Percentiles rank a stretch among this genome's conserved stretches.
These are phyloP conservation scores for Ochotona curzoniae DNA, from an alignment of 2,113 vertebrate species.

Conservation along the genomic window DNA sequence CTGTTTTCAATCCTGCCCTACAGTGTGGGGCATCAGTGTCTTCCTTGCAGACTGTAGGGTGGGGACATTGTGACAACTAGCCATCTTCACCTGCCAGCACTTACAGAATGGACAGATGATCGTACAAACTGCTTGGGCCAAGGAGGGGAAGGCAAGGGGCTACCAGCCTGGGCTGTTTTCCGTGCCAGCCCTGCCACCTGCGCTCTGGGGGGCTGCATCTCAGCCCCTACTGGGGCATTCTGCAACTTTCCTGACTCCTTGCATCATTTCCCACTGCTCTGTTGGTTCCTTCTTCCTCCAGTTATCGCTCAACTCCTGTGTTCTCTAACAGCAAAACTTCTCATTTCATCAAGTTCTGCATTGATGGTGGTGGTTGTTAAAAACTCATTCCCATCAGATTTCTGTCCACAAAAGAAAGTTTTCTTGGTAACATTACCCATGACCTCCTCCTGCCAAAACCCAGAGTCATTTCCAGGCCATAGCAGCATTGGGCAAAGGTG, in stretches of 20 bases:
- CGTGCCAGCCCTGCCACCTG: neutral
- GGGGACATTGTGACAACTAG: no score
- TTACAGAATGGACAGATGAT: neutral
- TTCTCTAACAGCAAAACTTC: neutral
- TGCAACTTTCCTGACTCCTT: neutral
- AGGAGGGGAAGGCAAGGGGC: fast-evolving
- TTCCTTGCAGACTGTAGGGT: neutral
- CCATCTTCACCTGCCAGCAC: neutral
- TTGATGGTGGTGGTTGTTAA: neutral
- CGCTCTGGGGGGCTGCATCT: neutral
- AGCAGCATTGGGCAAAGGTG: neutral
- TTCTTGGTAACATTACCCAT: neutral
- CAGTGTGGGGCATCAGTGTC: no score
- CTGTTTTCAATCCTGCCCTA: neutral
- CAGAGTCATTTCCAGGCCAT: neutral
- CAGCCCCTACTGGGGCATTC: neutral
- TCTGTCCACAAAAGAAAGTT: neutral
- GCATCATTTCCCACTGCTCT: neutral
- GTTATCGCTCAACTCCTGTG: neutral
- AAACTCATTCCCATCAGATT: neutral
- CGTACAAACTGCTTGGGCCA: no score
- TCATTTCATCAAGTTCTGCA: neutral
- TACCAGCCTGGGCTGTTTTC: neutral
- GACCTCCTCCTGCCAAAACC: neutral
- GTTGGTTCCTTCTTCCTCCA: neutral